A percentile compares a stretch with the other conserved stretches of the same genome.
These are phyloP conservation scores for Callyntrura sp. DNA, from an alignment of 2,888 invertebrate species.

Conservation along the genomic window DNA sequence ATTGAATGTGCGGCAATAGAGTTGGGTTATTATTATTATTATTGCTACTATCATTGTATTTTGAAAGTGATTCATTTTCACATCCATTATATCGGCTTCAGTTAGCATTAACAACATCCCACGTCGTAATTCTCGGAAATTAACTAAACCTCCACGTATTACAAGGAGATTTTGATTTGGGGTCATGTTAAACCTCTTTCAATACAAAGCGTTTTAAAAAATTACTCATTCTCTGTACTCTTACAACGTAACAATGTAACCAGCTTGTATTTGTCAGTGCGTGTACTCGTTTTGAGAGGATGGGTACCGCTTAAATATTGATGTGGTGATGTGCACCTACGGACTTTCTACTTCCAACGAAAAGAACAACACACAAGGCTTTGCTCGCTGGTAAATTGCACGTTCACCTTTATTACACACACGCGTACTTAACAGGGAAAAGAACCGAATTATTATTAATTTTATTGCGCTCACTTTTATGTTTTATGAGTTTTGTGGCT, in stretches of 20 bases:
- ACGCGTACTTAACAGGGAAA: conserved; percentile 30
- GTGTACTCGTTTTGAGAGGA: too few species aligned
- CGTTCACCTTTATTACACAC: conserved; percentile 50
- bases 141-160: too few species aligned
- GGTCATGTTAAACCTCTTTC: too few species aligned
- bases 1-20: background rate
- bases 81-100: background rate
- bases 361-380: conserved; percentile 4
- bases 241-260: too few species aligned
- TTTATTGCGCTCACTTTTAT: conserved; percentile 66
- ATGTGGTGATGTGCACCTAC: too few species aligned
- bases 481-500: conserved; percentile 73
- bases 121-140: background rate
- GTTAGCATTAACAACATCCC: conserved; percentile 8
- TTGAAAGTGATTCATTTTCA: background rate
- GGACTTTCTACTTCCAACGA: conserved; percentile 3
- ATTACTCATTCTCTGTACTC: too few species aligned
- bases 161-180: too few species aligned
- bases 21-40: background rate
- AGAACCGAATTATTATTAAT: conserved; percentile 74
- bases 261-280: too few species aligned
- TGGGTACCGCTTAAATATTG: too few species aligned
- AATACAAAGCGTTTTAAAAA: too few species aligned
- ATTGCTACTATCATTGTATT: background rate
- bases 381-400: conserved; percentile 54